Base-by-base conservation (phyloP, 2,888 invertebrate species). In the Pegoplata infirma region DNA sequence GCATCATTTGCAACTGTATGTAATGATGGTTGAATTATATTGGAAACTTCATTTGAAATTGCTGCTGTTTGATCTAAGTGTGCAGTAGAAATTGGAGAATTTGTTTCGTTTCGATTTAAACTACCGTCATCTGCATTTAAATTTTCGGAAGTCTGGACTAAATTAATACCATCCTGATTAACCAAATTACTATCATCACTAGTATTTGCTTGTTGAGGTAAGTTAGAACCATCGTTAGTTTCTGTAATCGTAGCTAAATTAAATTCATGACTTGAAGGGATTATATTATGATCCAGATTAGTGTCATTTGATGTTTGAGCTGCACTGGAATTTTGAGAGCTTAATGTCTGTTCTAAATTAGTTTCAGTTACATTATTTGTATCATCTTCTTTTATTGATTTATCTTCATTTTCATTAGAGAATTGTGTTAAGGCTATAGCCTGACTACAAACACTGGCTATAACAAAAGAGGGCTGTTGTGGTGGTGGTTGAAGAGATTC, bases 371-470 rank as follows among this genome's bases (percentile, higher is more conserved):
- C 40, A 19, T 28, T 19, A 19, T 63, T 47, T n/a, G 51, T n/a
- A 17, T 32, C 47, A 47, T 46, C 28, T 36, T n/a, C 0, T n/a
- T n/a, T n/a, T 16, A 17, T 40, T 2, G 59, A 19, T 51, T 4
- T 36, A 8, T 59, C 23, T 14, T 1, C 4, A 5, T 58, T 46
- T 8, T 32, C 2, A 10, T 14, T 49, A 16, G 16, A 3, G 8
- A n/a, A 53, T 7, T 14, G 12, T 12, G 58, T 7, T 32, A 23
- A n/a, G 25, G 61, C 79, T 0, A 16, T 1, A 1, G 81, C 82
- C 32, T 86, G 84, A 23, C 85, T 86, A 56, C 82, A 84, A 66
- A 87, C 84, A 46, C 46, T 84, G 5, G 86, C 83, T 59, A 87
- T 87, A 51, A 87, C 78, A 61, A 87, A 81, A 3, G 74, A 32